Base-by-base conservation (phyloP, 2,888 invertebrate genomes). In the Chamaedrilus cognettii region DNA sequence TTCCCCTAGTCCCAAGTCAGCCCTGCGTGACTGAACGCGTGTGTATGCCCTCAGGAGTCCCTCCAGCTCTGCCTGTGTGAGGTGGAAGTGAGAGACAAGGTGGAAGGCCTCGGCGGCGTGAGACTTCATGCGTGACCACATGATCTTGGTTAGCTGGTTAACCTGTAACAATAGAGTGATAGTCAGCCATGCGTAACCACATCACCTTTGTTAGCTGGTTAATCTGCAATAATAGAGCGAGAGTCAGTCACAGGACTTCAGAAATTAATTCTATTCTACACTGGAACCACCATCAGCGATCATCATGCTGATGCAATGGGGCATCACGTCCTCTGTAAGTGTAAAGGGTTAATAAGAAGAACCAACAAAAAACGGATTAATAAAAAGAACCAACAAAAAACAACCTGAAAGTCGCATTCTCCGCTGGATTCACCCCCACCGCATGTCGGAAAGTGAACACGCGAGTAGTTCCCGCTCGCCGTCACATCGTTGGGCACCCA, bases 371-470 rank as follows among this genome's bases (percentile, higher is more conserved):
- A n/a, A n/a, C n/a, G n/a, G n/a, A n/a, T n/a, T n/a, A n/a, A n/a
- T n/a, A n/a, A n/a, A n/a, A n/a, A n/a, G n/a, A n/a, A n/a, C n/a
- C n/a, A n/a, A n/a, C n/a, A n/a, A n/a, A n/a, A n/a, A n/a, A n/a
- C n/a, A n/a, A 42, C 42, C 42, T 42, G 42, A 42, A 42, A 42
- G 42, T 42, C 42, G 42, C 42, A 42, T 15, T 42, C 42, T 23
- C 56, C 15, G 26, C 7, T 28, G 42, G 11, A 59, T 57, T 4
- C 11, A n/a, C 55, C 56, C 23, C 23, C 33, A n/a, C n/a, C n/a
- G 77, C 91, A 91, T 33, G 86, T 84, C 1, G 90, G 90, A 80
- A 91, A 88, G 19, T 86, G 84, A 0, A 92, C 86, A 30, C 85
- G 85, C 2, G 82, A 80, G 34, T 89, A 85, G 59, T 87, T 86